Conservation (phyloP, 1,140 invertebrate genomes). For the Harpegnathos saltator region DNA sequence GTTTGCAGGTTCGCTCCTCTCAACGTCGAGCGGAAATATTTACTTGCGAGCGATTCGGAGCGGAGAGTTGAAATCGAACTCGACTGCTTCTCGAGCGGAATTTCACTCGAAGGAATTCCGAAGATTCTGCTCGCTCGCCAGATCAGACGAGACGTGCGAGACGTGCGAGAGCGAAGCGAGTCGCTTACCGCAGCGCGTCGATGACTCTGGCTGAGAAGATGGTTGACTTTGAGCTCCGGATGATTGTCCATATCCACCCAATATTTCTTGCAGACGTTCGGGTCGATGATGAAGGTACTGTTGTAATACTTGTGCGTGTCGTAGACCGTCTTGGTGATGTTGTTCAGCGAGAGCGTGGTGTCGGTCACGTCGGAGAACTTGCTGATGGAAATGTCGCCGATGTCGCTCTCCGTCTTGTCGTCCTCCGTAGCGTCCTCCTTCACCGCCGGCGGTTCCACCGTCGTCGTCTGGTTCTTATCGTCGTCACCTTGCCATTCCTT, state of each 20-base stretch:
- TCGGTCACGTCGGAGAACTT: conserved; percentile 83
- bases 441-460: background rate
- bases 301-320: conserved; percentile 93
- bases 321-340: conserved; percentile 86
- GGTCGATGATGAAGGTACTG: conserved; percentile 89
- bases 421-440: background rate
- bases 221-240: conserved; percentile 88
- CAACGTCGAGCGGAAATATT: too few species aligned
- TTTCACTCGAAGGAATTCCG: too few species aligned
- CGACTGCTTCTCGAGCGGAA: too few species aligned
- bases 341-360: conserved; percentile 84
- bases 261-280: conserved; percentile 87
- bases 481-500: conserved; percentile 20
- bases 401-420: conserved; percentile 60
- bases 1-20: too few species aligned
- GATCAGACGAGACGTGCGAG: too few species aligned
- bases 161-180: conserved; percentile 19
- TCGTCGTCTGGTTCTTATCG: conserved; percentile 29
- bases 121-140: too few species aligned
- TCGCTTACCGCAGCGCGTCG: conserved; percentile 94
- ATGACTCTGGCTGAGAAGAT: conserved; percentile 94
- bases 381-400: conserved; percentile 80
- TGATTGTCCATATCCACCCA: conserved; percentile 91
- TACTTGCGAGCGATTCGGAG: too few species aligned
- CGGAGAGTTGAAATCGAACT: too few species aligned